Base-by-base conservation (phyloP, 2,113 vertebrate species). In the Calypte anna region DNA sequence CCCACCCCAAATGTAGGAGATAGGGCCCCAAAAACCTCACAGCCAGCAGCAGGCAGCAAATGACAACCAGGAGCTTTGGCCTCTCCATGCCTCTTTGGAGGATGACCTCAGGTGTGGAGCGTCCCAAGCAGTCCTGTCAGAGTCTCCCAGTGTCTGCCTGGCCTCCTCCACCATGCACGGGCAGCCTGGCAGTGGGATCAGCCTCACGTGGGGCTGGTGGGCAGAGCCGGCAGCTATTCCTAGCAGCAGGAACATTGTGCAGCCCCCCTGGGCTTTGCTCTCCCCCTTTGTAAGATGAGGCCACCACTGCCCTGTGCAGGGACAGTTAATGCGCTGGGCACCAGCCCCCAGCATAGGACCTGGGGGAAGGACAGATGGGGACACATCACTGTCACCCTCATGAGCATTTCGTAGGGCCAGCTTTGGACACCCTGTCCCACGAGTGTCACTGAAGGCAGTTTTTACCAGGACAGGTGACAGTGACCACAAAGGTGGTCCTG, bases 241-340 rank as follows among this genome's bases (percentile, higher is more conserved):
- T 0, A 17, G 95, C 82, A 83, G 50, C 15, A 3, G 66, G 67
- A 50, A 92, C 75, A 94, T 51, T 57, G 61, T 83, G 93, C 80
- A 87, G 82, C 10, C 53, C 74, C 36, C 16, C 61, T 16, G 38
- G 48, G 84, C 54, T 90, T 89, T 59, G 55, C 64, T 85, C 55
- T 90, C 68, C 51, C 23, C 33, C 33, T 73, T 81, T 88, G 94
- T 88, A 96, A 92, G 91, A 90, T 75, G 96, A 96, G 82, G 96
- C 64, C 62, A 7, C 43, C 1, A 11, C 43, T 57, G 57, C n/a
- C 61, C 50, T 67, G 64, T 88, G 83, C 76, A 0, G 20, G 96
- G 30, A 96, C 96, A 96, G 94, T 96, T 96, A 96, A 96, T 95
- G n/a, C 96, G 0, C 88, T 77, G 82, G 92, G 72, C 82, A 85